These are phyloP conservation scores for Osmoderma eremita DNA, from an alignment of 2,888 invertebrate species.

Conservation along the genomic window DNA sequence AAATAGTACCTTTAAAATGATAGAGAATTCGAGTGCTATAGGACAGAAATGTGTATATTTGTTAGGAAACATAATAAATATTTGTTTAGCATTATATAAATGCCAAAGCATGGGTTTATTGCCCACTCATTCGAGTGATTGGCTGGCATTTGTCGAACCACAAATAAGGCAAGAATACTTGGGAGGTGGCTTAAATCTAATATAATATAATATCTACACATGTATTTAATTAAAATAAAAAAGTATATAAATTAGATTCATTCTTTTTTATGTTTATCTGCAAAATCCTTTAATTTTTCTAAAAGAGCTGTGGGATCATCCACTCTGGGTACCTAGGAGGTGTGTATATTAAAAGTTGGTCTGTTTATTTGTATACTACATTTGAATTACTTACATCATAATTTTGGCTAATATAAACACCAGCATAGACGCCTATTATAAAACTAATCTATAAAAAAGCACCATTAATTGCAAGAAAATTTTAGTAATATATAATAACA, in stretches of 20 bases:
- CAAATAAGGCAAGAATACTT: constrained; percentile 85
- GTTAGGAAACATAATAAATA: constrained; percentile 91
- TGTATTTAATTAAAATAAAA: constrained; percentile 49
- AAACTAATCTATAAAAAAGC: constrained; percentile 71
- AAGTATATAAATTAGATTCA: constrained; percentile 53
- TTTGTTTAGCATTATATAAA: constrained; percentile 92
- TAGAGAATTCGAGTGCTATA: constrained; percentile 89
- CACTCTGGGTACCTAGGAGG: constrained; percentile 79
- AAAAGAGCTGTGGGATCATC: constrained; percentile 82
- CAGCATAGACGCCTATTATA: constrained; percentile 76
- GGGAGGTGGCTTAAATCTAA: constrained; percentile 80
- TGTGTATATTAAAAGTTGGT: constrained; percentile 7
- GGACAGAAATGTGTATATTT: constrained; percentile 94
- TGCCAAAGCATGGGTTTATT: constrained; percentile 98
- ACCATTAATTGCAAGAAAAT: constrained; percentile 35
- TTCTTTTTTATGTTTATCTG: constrained; percentile 74
- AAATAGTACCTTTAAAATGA: constrained; percentile 90
- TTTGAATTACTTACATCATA: constrained; percentile 70
- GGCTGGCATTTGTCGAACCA: constrained; percentile 97
- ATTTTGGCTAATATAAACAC: constrained; percentile 79
- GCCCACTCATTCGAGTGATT: constrained; percentile 97
- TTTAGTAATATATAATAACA: constrained; percentile 45
- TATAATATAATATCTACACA: constrained; percentile 59
- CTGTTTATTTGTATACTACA: not conserved
- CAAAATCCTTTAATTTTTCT: constrained; percentile 75